Evolutionary conservation across 2,888 invertebrate genomes (phyloP), one percentile per base, ranked within the genome.

Genomic region (Dolichopus griseipennis): DNA sequence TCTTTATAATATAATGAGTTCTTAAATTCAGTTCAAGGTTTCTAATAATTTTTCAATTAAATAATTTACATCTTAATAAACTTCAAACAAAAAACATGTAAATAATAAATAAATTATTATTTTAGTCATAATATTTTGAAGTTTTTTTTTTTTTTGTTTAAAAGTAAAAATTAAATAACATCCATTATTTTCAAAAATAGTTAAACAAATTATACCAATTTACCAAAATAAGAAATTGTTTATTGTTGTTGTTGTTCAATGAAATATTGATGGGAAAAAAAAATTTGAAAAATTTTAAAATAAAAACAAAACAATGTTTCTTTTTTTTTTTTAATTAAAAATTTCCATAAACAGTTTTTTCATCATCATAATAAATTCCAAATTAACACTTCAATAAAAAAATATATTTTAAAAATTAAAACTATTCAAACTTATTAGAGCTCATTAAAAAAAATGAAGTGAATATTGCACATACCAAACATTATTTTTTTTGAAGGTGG

Each of bases 11-110:
- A 43, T 9, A 18, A 37, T 37, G 37, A 10, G 6, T 52, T 52
- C 52, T 52, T 52, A 12, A 52, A 52, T 52, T 52, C n/a, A 52
- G 52, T 52, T 52, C 52, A 52, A 52, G 52, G 52, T 52, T n/a
- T 37, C 8, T 37, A 10, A 10, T 37, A 37, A 37, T 37, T 52
- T 52, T 52, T 43, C 12, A 12, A 6, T 52, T 52, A 52, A 52
- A 18, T 18, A 37, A 37, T 37, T 37, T 37, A 37, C 37, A 37
- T 37, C 12, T 10, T 12, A 37, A 37, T 9, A 37, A 37, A 37
- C 37, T 37, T 37, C 8, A 37, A 37, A 41, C 4, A 41, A 41
- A 41, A 41, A 12, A 41, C 41, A 41, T 5, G 41, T 12, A 7
- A 52, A 18, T 15, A 18, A 12, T 43, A 6, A 12, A 52, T 15